Evolutionary conservation across 2,888 invertebrate genomes (phyloP).

Genomic region (Yponomeuta evonymella): DNA sequence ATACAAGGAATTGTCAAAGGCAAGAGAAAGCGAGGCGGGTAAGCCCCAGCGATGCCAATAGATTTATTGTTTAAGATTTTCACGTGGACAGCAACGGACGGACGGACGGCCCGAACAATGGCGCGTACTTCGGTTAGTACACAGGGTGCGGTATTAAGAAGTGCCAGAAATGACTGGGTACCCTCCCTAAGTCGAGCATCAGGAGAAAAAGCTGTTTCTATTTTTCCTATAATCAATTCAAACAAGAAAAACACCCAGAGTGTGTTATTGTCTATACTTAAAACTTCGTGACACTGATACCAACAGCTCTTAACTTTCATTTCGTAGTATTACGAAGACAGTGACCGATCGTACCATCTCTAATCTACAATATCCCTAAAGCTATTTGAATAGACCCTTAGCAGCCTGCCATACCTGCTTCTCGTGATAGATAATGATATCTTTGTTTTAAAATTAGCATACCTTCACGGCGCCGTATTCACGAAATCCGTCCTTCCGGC

Average conservation of each 20-base stretch:
- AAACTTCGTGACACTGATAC: no score
- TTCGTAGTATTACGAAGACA: no score
- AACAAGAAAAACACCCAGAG: no score
- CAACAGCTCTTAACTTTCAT: no score
- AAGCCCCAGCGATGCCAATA: constrained; percentile 33
- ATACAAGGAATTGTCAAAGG: constrained; percentile 49
- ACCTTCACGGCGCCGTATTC: constrained; percentile 2
- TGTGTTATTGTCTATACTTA: no score
- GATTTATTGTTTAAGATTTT: constrained; percentile 60
- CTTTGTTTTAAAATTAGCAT: constrained; percentile 16
- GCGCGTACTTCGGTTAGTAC: not conserved
- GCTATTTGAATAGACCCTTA: not conserved
- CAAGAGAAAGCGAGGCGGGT: constrained; percentile 18
- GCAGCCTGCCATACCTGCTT: not conserved
- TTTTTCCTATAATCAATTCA: no score
- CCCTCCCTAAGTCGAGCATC: no score
- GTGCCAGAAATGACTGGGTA: no score
- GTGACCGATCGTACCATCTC: no score
- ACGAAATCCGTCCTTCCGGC: constrained; percentile 11
- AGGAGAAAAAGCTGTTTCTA: no score
- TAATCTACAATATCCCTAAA: not conserved
- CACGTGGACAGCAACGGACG: constrained; percentile 17
- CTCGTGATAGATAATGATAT: not conserved
- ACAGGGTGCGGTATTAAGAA: no score
- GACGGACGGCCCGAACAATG: not conserved